Base-by-base conservation (phyloP, 1,140 invertebrate species). In the Drosophila nigrodunni region DNA sequence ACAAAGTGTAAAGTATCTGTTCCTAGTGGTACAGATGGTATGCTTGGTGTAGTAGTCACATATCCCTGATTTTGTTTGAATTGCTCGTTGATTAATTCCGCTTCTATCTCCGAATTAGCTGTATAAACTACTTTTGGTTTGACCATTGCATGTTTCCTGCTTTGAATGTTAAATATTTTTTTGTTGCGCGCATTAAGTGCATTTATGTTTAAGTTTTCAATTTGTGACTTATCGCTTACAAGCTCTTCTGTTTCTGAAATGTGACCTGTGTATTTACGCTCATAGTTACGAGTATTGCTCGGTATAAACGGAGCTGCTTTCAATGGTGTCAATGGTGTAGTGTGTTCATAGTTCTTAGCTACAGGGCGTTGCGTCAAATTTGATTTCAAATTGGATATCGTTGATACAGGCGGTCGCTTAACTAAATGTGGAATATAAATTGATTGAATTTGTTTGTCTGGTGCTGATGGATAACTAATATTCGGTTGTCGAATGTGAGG, bases 101-200 rank as follows among this genome's bases (percentile, higher is more conserved):
- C 41, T 43, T 50, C 46, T 37, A 65, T 11, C 7, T 75, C 80
- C 2, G 79, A 6, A 1, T 74, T 55, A 0, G 18, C 43, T 18
- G 62, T 4, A 7, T 34, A 35, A 15, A 25, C 41, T 10, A 87
- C 64, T 73, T 92, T 92, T 11, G 86, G 86, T 69, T 92, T 92
- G 5, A 92, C 69, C 3, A 82, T 82, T 43, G 91, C 90, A 46
- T 92, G 92, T 76, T 92, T 92, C 54, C 91, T 92, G 72, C 90
- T 92, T 47, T 91, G 89, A 67, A 93, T 93, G 21, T 93, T 91
- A 35, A 94, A 94, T 34, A 94, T 83, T 74, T 94, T 93, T 77
- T 93, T 94, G 62, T 94, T 94, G 61, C 93, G 91, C 47, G 93
- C 92, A 88, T 93, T 93, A 11, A 93, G 43, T 9, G 92, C 92